Conservation (phyloP, 2,888 invertebrate genomes). For the Xanthia togata region DNA sequence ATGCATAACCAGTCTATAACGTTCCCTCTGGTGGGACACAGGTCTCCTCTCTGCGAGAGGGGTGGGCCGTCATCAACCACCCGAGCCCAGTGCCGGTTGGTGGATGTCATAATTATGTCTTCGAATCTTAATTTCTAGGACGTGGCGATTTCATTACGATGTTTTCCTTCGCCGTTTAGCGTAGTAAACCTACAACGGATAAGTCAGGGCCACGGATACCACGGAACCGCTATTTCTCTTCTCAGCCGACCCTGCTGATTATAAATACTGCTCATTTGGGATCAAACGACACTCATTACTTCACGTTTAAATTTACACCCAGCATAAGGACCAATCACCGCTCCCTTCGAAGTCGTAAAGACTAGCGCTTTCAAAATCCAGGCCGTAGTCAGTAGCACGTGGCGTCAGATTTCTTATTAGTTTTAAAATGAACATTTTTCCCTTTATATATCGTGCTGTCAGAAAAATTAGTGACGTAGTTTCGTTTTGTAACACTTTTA, state of each 20-base stretch:
- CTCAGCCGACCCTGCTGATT: not conserved
- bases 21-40: not conserved
- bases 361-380: constrained; percentile 45
- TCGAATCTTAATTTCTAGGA: not conserved
- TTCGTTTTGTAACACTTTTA: constrained; percentile 25
- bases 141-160: not conserved
- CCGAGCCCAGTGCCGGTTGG: not conserved
- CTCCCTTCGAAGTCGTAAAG: constrained; percentile 37
- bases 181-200: not conserved
- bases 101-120: not conserved
- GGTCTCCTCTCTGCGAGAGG: not conserved
- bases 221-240: not conserved
- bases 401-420: constrained; percentile 58
- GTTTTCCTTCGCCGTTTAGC: not conserved
- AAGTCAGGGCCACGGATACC: not conserved
- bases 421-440: constrained; percentile 60
- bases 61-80: not conserved
- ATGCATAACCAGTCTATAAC: not conserved
- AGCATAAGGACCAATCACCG: constrained; percentile 31
- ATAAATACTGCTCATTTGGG: not conserved
- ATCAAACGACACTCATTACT: constrained; percentile 24
- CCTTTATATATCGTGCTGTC: constrained; percentile 12
- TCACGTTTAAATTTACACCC: constrained; percentile 23
- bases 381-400: constrained; percentile 50
- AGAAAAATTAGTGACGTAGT: constrained; percentile 25